Percentiles rank a stretch among this genome's conserved stretches.
Conservation (phyloP, 2,113 vertebrate genomes). For the Gracilinanus agilis region DNA sequence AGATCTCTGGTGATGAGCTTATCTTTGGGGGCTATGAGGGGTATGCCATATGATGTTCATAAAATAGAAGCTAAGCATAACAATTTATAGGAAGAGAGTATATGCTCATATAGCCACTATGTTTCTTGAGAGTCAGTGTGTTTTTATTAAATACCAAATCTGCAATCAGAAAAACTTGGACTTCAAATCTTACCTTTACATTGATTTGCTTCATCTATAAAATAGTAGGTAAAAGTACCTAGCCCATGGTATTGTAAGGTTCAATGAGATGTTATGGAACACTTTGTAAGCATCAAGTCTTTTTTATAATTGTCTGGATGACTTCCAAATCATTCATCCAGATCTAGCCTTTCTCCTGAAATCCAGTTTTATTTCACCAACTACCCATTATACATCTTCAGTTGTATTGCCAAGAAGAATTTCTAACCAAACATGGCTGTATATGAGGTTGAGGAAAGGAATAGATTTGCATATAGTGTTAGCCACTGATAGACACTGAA, state of each 20-base stretch:
- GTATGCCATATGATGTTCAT: not conserved
- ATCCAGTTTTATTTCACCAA: not conserved
- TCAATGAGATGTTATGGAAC: not conserved
- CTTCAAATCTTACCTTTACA: no score
- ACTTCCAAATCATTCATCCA: not conserved
- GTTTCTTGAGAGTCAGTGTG: not conserved
- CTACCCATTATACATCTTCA: not conserved
- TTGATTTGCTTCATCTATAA: not conserved
- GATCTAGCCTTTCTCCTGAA: not conserved
- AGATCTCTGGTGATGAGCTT: not conserved
- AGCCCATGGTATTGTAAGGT: not conserved
- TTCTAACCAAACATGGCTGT: not conserved
- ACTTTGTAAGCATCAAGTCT: not conserved
- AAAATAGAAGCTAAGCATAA: not conserved
- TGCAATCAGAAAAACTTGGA: no score
- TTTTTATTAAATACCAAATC: not conserved
- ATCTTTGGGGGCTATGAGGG: not conserved
- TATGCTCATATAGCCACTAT: not conserved
- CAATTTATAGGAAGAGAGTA: not conserved
- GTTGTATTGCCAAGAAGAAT: not conserved
- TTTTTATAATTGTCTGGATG: not conserved
- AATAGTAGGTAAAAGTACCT: no score
- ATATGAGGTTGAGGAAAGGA: no score
- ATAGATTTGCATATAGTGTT: not conserved
- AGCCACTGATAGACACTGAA: no score